These are phyloP conservation scores for Pachypeltis micranthus DNA, from an alignment of 1,140 invertebrate species.

Conservation along the genomic window DNA sequence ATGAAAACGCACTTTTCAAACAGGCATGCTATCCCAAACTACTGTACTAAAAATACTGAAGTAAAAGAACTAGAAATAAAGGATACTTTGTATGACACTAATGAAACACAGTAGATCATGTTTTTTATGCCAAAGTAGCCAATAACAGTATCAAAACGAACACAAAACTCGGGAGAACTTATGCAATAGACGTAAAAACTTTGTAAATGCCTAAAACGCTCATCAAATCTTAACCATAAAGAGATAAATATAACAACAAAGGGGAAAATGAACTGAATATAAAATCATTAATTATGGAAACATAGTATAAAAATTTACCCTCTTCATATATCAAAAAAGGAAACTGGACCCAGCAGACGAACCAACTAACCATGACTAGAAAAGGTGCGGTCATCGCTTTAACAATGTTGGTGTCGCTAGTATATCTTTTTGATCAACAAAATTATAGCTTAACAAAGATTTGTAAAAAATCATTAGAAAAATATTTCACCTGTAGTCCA, in stretches of 20 bases:
- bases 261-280: constrained; percentile 24
- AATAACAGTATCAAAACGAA: constrained; percentile 2
- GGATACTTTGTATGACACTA: neutral
- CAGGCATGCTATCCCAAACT: neutral
- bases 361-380: constrained; percentile 27
- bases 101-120: neutral
- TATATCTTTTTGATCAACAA: constrained; percentile 5
- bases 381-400: constrained; percentile 23
- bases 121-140: neutral
- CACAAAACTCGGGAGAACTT: neutral
- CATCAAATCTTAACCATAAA: neutral
- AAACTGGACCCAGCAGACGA: constrained; percentile 24
- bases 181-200: neutral
- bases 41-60: neutral
- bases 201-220: neutral
- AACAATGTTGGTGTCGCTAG: constrained; percentile 28
- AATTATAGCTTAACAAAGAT: constrained; percentile 15
- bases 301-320: constrained; percentile 26
- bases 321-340: constrained; percentile 14
- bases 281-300: constrained; percentile 26
- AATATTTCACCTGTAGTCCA: constrained; percentile 11
- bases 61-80: neutral
- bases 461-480: constrained; percentile 16
- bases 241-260: constrained; percentile 26
- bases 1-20: neutral